Evolutionary conservation across 2,888 invertebrate genomes (phyloP).

Genomic region (Oscheius myriophilus): DNA sequence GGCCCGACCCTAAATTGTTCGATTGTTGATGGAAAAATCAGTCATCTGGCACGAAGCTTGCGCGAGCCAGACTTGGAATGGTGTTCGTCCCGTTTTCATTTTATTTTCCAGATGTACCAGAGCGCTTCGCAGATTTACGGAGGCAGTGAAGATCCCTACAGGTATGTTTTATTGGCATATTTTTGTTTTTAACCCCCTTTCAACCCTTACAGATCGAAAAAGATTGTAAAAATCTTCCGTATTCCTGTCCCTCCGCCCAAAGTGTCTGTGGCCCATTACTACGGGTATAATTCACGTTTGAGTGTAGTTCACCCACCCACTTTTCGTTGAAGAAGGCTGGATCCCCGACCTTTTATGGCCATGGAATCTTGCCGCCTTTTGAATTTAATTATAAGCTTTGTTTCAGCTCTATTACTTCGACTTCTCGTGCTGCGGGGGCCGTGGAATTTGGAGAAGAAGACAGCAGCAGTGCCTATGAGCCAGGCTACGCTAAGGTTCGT

Average conservation of each 20-base stretch:
- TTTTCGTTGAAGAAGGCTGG: not conserved
- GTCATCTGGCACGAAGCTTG: too few species aligned
- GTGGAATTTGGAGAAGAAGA: constrained; percentile 42
- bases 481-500: constrained; percentile 62
- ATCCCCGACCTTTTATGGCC: not conserved
- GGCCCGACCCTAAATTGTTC: too few species aligned
- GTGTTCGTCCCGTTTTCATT: too few species aligned
- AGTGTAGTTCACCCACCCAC: not conserved
- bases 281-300: constrained; percentile 2
- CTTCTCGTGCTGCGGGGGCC: constrained; percentile 31
- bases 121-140: constrained; percentile 68
- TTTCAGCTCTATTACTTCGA: constrained; percentile 65
- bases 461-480: constrained; percentile 58
- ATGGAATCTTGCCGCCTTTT: too few species aligned
- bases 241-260: constrained; percentile 2
- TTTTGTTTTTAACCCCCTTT: not conserved
- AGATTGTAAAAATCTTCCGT: not conserved
- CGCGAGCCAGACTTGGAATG: too few species aligned
- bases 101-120: constrained; percentile 47
- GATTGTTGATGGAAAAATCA: too few species aligned
- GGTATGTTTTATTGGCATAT: constrained; percentile 32
- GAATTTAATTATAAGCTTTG: not conserved
- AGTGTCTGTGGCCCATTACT: constrained; percentile 17
- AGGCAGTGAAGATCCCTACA: constrained; percentile 65
- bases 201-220: not conserved